A percentile compares a stretch with the other conserved stretches of the same genome.
Conservation (phyloP, 1,140 invertebrate species). For the Sarcophaga bullata region DNA sequence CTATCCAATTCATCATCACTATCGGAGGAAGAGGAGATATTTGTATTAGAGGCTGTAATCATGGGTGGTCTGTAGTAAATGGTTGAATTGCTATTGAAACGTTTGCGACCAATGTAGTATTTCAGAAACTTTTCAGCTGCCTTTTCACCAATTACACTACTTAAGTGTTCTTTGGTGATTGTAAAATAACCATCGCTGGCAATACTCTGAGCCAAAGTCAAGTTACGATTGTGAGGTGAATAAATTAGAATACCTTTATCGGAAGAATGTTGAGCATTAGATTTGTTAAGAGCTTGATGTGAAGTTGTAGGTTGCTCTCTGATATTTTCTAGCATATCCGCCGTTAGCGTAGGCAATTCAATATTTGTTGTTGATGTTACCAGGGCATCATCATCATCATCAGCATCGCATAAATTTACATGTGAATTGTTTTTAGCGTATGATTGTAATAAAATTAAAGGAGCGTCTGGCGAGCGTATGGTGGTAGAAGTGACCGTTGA, state of each 20-base stretch:
- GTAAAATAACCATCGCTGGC: conserved; percentile 43
- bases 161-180: conserved; percentile 51
- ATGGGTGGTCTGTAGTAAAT: conserved; percentile 56
- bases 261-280: conserved; percentile 33
- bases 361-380: conserved; percentile 52
- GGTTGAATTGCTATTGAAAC: conserved; percentile 52
- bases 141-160: conserved; percentile 51
- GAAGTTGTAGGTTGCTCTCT: too few relatives aligned
- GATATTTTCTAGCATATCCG: not conserved
- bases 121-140: conserved; percentile 53
- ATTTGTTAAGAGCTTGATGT: not conserved
- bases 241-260: conserved; percentile 54
- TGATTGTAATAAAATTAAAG: not conserved
- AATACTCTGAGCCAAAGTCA: conserved; percentile 27
- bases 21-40: conserved; percentile 41
- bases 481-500: conserved; percentile 7
- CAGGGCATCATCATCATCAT: conserved; percentile 54
- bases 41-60: conserved; percentile 30
- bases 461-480: not conserved
- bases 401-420: not conserved
- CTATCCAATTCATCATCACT: conserved; percentile 56
- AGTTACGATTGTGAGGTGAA: conserved; percentile 43
- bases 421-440: not conserved
- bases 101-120: conserved; percentile 51
- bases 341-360: not conserved